These are phyloP conservation scores for Lampropteryx suffumata DNA, from an alignment of 2,888 invertebrate genomes.

Conservation along the genomic window DNA sequence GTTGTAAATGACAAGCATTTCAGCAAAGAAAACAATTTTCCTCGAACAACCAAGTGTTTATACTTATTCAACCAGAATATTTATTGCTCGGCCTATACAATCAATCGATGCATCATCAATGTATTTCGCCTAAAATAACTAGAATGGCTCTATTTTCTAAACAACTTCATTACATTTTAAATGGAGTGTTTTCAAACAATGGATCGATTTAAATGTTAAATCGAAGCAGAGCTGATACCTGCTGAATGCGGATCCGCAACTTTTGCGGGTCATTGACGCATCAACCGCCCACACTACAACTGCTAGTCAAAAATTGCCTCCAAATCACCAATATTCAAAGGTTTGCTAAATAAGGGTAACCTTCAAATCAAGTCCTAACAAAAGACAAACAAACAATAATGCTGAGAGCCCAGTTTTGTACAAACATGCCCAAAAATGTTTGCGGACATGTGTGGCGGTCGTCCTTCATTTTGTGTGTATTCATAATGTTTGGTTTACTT, in stretches of 20 bases:
- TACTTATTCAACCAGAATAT: not conserved
- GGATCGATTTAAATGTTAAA: conserved; percentile 48
- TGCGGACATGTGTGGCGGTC: conserved; percentile 68
- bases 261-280: conserved; percentile 81
- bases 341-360: conserved; percentile 29
- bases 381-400: conserved; percentile 49
- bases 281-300: conserved; percentile 71
- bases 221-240: conserved; percentile 56
- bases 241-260: conserved; percentile 79
- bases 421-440: conserved; percentile 69
- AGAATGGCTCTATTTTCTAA: conserved; percentile 20
- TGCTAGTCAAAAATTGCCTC: conserved; percentile 56
- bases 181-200: conserved; percentile 46
- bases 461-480: conserved; percentile 63
- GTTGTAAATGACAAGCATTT: conserved; percentile 81
- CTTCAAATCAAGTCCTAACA: conserved; percentile 36
- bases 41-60: conserved; percentile 53
- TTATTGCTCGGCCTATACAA: conserved; percentile 5
- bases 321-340: conserved; percentile 23
- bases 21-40: conserved; percentile 68
- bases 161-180: conserved; percentile 21
- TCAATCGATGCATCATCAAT: conserved; percentile 4
- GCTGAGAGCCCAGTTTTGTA: conserved; percentile 59
- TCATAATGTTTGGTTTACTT: conserved; percentile 63
- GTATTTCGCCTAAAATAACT: conserved; percentile 4